Evolutionary conservation across 2,797 vertebrate genomes (phyloP).

Genomic region (Notolabrus celidotus): DNA sequence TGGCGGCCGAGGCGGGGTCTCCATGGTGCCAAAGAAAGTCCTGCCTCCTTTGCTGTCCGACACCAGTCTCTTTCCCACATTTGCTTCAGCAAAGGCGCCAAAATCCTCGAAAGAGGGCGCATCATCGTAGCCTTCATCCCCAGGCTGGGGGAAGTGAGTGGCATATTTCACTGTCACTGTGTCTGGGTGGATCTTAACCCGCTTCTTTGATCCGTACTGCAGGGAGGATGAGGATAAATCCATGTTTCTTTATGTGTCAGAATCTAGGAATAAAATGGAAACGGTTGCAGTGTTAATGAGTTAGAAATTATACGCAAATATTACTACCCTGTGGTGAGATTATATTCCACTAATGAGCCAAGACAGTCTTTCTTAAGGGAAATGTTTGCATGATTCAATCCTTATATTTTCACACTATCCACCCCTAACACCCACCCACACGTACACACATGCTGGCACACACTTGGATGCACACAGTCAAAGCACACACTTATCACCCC

Average conservation of each 20-base stretch:
- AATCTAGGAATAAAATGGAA: conserved; percentile 62
- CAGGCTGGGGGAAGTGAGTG: conserved; percentile 96
- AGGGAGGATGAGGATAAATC: conserved; percentile 86
- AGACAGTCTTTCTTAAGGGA: conserved; percentile 23
- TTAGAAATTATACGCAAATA: background rate
- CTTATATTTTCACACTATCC: conserved; percentile 19
- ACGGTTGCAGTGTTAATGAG: conserved; percentile 9
- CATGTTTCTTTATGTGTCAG: conserved; percentile 83
- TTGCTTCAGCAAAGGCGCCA: conserved; percentile 90
- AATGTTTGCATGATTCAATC: conserved; percentile 51
- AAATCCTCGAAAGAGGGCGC: conserved; percentile 91
- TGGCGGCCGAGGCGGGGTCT: conserved; percentile 81
- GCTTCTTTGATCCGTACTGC: conserved; percentile 92
- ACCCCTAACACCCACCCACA: conserved; percentile 5
- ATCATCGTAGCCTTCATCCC: conserved; percentile 93
- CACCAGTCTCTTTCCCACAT: conserved; percentile 89
- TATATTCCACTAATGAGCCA: conserved; percentile 18
- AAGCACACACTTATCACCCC: conserved; percentile 17
- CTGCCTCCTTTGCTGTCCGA: conserved; percentile 85
- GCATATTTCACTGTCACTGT: conserved; percentile 97
- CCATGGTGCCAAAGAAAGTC: conserved; percentile 93
- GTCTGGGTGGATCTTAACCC: conserved; percentile 97
- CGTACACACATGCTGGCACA: conserved; percentile 2
- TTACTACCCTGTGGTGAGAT: too few relatives aligned
- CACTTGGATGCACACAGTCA: conserved; percentile 13